Evolutionary conservation across 64 coral and sea anemone species (phyloP), one percentile per base, ranked within the genome.

Genomic region (Pocillopora verrucosa): DNA sequence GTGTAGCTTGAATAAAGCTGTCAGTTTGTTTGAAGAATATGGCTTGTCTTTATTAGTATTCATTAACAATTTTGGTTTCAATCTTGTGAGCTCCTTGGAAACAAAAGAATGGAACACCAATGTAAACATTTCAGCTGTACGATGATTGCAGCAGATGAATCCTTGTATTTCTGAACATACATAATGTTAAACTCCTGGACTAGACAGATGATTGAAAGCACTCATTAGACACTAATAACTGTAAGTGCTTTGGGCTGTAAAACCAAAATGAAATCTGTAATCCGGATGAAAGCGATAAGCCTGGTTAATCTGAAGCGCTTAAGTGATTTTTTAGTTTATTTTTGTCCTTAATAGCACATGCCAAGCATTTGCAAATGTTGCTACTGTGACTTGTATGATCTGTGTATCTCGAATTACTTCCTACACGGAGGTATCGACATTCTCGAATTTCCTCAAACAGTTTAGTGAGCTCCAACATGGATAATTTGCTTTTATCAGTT

Each of bases 391-490:
- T 83, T 13, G 77, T 76, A 11, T 83, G 92, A 15, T 96, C 91
- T 1, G 76, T 90, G 65, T 82, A 96, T 0, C 82, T 88, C 16
- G 91, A 93, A 5, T 96, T 87, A 58, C 69, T 93, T 11, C 94
- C 94, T 36, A 90, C 88, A 37, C 94, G 87, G 20, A 96, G 81
- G 88, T 96, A 96, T 73, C 94, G 75, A 74, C 94, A 96, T 73
- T 96, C 91, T 16, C 89, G 77, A 34, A 96, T 96, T 22, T 92
- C 94, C 59, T 93, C 91, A 16, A 90, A 96, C 36, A 96, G 73
- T 11, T 79, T 89, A 16, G 94, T 93, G 16, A 96, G 74, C 25
- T 96, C 91, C 58, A 75, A 45, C 74, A 96, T 89, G 35, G 94
- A 90, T 76, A 96, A 87, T 86, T 93, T 92, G 13, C 34, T 88